Evolutionary conservation across 1,140 invertebrate species (phyloP), one percentile per base, ranked within the genome.

Genomic region (Agrypnia vestita): DNA sequence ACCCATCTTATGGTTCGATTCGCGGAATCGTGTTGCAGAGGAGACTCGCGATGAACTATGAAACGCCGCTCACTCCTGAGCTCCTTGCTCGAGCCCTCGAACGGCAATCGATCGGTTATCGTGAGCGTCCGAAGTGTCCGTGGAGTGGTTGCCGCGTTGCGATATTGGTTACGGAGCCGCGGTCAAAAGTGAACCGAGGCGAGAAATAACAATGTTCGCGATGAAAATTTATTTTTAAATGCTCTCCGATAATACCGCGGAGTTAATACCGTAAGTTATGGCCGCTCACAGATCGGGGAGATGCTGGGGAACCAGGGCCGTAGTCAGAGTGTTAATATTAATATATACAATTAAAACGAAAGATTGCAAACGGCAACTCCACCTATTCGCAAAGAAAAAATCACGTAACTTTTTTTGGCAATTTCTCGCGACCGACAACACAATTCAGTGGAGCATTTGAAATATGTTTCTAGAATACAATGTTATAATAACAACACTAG

Each of bases 141-240:
- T n/a, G 13, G 43, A 25, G 61, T 44, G 35, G 6, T 64, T 64
- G 25, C 25, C 11, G 21, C 21, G 61, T 19, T 64, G n/a, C 43
- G 43, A n/a, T 64, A n/a, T 64, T 35, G 6, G 43, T 64, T 64
- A 25, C 43, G n/a, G 13, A 64, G 19, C 61, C 25, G 61, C 25
- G 17, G 61, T 69, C 64, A 47, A 69, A 69, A 71, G 67, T 21
- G 46, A 13, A 19, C 11, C 21, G 7, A 64, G 19, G 43, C 61
- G 13, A 35, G 56, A 15, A 13, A 56, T 56, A 74, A 74, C 71
- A 74, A 74, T 74, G 71, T 56, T 74, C 17, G 71, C 53, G 53
- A 55, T 74, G 71, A 74, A 74, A 74, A 74, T 74, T 74, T 74
- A 74, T 74, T 74, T 74, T 74, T 74, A 74, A 74, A 74, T 74